Conservation (phyloP, 2,113 vertebrate genomes). For the Reinhardtius hippoglossoides region DNA sequence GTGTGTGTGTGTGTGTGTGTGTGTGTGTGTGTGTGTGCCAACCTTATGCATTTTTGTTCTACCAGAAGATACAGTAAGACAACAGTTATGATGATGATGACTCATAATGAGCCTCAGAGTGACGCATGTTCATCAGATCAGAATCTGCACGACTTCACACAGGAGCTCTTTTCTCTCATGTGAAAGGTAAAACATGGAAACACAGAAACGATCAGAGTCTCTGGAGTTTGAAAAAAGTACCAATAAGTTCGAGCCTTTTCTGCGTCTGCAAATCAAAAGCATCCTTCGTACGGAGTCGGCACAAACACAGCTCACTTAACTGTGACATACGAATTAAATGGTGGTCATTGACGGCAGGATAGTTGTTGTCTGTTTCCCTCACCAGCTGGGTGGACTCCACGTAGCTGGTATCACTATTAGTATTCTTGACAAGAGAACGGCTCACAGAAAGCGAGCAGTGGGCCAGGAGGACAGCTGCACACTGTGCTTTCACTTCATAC, state of each 20-base stretch:
- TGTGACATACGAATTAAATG: conserved; percentile 58
- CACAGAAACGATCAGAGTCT: neutral
- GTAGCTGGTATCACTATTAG: conserved; percentile 73
- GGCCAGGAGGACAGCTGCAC: conserved; percentile 79
- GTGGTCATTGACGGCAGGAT: conserved; percentile 64
- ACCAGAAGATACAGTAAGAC: neutral
- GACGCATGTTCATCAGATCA: neutral
- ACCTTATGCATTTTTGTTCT: neutral
- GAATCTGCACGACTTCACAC: no score
- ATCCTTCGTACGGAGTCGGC: conserved; percentile 11
- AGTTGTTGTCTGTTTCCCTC: conserved; percentile 71
- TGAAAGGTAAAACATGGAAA: neutral
- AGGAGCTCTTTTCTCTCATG: neutral
- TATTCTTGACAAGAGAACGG: conserved; percentile 70
- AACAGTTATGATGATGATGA: no score
- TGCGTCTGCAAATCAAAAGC: conserved; percentile 42
- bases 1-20: neutral
- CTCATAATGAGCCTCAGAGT: neutral
- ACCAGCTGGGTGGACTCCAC: conserved; percentile 74
- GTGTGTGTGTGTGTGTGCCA: neutral
- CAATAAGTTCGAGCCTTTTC: conserved; percentile 5
- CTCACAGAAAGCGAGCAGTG: conserved; percentile 69
- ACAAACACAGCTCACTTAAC: conserved; percentile 52
- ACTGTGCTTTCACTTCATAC: conserved; percentile 76
- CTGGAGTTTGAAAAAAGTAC: neutral